These are phyloP conservation scores for Emydura subglobosa DNA, from an alignment of 2,113 vertebrate genomes.

Conservation along the genomic window DNA sequence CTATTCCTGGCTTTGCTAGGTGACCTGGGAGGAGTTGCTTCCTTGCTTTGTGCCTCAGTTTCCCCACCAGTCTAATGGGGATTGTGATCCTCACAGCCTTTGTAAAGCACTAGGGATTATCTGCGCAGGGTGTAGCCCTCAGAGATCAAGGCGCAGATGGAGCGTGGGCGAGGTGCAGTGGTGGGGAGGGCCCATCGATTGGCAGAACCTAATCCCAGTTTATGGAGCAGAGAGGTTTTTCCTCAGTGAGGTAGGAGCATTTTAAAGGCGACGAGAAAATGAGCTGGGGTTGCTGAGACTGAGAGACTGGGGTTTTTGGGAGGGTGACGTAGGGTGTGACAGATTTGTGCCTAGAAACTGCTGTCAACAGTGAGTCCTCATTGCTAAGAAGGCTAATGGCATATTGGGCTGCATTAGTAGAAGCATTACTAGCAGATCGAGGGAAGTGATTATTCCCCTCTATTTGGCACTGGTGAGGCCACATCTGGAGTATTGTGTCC, in stretches of 20 bases:
- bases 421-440: too few species aligned
- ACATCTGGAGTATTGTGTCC: too few species aligned
- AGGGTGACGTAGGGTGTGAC: background rate
- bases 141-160: background rate
- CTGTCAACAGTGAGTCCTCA: too few species aligned
- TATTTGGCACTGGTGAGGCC: too few species aligned
- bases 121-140: background rate
- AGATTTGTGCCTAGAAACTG: background rate
- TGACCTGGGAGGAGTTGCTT: background rate
- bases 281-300: background rate
- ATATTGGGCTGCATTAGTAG: too few species aligned
- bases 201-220: background rate
- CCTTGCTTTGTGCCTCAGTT: background rate
- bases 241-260: background rate
- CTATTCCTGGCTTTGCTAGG: background rate
- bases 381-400: too few species aligned
- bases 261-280: background rate
- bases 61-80: background rate
- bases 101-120: background rate
- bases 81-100: background rate
- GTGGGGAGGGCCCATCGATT: background rate
- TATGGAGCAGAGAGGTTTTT: background rate
- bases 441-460: too few species aligned
- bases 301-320: too few species aligned
- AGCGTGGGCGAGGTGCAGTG: background rate